Base-by-base conservation (phyloP, 2,888 invertebrate species). In the Caenorhabditis virilis region DNA sequence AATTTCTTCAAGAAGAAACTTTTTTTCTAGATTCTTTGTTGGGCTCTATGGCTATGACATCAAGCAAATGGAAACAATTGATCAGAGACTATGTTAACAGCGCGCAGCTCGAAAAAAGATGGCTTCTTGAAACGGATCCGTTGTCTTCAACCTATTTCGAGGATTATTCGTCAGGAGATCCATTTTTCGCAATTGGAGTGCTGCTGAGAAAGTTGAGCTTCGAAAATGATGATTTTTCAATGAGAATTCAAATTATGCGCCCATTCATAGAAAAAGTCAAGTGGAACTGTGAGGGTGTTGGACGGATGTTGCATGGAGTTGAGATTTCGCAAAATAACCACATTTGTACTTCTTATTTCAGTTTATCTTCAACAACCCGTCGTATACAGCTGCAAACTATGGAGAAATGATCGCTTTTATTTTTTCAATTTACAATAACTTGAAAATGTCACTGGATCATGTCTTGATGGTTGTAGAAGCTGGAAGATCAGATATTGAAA, bases 281-380 rank as follows among this genome's bases (percentile, higher is more conserved):
- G 6, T 39, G 16, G 36, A 43, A 9, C 43, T 52, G 41, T 30
- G 48, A 43, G 13, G 52, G 62, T 27, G 15, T 47, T 2, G 42
- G 51, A n/a, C 42, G 56, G 20, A 52, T 56, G 43, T 39, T 61
- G 26, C 41, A 50, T 25, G 60, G 50, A 47, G 58, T 58, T 51
- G 23, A 2, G 26, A 23, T 25, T 45, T 2, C n/a, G n/a, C n/a
- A n/a, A n/a, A n/a, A n/a, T n/a, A n/a, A n/a, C n/a, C n/a, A n/a
- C n/a, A n/a, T n/a, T n/a, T n/a, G n/a, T n/a, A n/a, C 23, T 36
- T 20, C 16, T 30, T n/a, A 4, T 60, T 25, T 36, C 59, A 60
- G 51, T 62, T 62, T 36, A 45, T 45, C 33, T 46, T 0, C 9
- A 11, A 26, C 36, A 33, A 13, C 51, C 46, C 3, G 47, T 51